Base-by-base conservation (phyloP, 2,113 vertebrate species). In the Labeo rohita region DNA sequence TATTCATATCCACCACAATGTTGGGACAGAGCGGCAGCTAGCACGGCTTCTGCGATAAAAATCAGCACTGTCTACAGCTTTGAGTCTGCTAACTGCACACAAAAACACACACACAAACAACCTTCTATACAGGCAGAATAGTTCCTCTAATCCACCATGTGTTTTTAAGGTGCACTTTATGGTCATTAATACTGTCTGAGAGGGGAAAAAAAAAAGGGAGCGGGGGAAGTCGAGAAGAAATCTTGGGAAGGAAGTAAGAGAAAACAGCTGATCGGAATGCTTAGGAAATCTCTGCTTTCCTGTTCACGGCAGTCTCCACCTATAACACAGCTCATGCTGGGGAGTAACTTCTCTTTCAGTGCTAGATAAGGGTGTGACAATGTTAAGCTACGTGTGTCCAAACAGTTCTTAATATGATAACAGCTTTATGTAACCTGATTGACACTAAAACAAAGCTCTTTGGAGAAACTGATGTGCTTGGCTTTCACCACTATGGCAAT, bases 211-310 rank as follows among this genome's bases (percentile, higher is more conserved):
- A 70, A 16, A 43, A 6, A 45, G 39, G 21, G 16, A 72, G 72
- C 11, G 9, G 34, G 3, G 13, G 11, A 78, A 56, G 74, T 65
- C 50, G 77, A 54, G 13, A 72, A 45, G 50, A 73, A 75, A 77
- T 45, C 9, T 76, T 36, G 61, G 80, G 50, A 50, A 66, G 49
- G 49, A 75, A 75, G 77, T 9, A 8, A 75, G 80, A 50, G 39
- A 61, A 56, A 59, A 18, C 81, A 89, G 87, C 84, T 83, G 78
- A 86, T 74, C 34, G 78, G 86, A 86, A 80, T 80, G 85, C 59
- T 56, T 61, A 34, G 54, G 74, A 87, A 86, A 86, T 86, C 86
- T 83, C 83, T 78, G 49, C 59, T 84, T 88, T 91, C 87, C 89
- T 86, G 76, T 83, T 78, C 81, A 63, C 73, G 74, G 70, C 72